Percentiles rank a stretch among this genome's conserved stretches.
phyloP scores from a whole-genome alignment of 2,888 invertebrate genomes.

The Drosophila putrida region DNA sequence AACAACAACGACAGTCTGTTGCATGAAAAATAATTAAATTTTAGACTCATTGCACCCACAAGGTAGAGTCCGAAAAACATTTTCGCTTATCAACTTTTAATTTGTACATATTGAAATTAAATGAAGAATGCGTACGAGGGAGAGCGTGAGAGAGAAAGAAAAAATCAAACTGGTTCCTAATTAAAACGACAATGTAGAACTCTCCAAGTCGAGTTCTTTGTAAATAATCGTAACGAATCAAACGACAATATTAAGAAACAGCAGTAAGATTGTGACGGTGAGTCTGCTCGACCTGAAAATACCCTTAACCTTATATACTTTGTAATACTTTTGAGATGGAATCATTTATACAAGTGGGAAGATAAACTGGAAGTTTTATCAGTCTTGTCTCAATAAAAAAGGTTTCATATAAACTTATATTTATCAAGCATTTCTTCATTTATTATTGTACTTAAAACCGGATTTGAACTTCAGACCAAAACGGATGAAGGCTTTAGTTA shows the following conservation, averaged over 20 bases:
- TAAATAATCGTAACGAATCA: slow-evolving; percentile 74
- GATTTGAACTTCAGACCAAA: too few species aligned
- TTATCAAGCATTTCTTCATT: too few species aligned
- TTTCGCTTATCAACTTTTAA: slow-evolving; percentile 66
- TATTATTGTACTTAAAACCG: too few species aligned
- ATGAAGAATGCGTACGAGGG: slow-evolving; percentile 11
- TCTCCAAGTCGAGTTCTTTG: slow-evolving; percentile 59
- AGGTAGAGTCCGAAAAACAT: slow-evolving; percentile 11
- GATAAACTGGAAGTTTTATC: too few species aligned
- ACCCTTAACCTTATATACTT: neutral
- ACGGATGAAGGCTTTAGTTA: too few species aligned
- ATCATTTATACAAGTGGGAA: too few species aligned
- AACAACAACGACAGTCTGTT: slow-evolving; percentile 17
- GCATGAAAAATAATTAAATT: slow-evolving; percentile 69
- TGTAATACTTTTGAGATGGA: too few species aligned
- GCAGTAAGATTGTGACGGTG: slow-evolving; percentile 12
- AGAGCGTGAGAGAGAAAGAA: slow-evolving; percentile 21
- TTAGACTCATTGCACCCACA: slow-evolving; percentile 49
- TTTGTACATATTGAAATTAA: slow-evolving; percentile 59
- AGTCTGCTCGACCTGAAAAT: neutral
- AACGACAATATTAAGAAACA: slow-evolving; percentile 50
- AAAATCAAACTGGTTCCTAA: slow-evolving; percentile 70
- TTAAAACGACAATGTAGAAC: slow-evolving; percentile 64
- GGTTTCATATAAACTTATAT: too few species aligned
- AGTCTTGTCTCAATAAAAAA: too few species aligned